phyloP scores from a whole-genome alignment of 2,113 vertebrate species.

The Ciconia maguari region DNA sequence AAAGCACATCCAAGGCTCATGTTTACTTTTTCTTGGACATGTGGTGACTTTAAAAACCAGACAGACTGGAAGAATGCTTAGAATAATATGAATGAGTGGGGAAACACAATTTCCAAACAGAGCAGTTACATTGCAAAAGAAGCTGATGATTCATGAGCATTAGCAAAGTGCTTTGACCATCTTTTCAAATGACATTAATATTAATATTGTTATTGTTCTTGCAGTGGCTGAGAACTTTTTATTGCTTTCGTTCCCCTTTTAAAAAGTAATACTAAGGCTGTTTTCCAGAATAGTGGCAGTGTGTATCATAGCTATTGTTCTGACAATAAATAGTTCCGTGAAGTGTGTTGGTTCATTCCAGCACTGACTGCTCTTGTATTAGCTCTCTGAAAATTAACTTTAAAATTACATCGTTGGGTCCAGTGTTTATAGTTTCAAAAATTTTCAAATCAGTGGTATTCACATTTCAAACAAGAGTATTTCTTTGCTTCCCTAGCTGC shows the following conservation, averaged over 20 bases:
- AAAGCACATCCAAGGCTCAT: neutral
- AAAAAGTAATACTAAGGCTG: neutral
- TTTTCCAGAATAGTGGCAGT: neutral
- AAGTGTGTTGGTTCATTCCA: neutral
- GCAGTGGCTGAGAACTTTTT: constrained; percentile 11
- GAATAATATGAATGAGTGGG: neutral
- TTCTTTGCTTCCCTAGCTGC: neutral
- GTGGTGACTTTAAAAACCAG: neutral
- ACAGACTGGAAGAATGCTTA: neutral
- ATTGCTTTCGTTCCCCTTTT: neutral
- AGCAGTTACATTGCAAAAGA: neutral
- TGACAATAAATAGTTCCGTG: neutral
- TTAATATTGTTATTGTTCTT: constrained; percentile 23
- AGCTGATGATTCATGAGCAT: neutral
- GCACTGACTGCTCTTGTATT: neutral
- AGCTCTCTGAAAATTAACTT: constrained; percentile 13
- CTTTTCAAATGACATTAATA: constrained; percentile 41
- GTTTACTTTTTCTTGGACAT: neutral
- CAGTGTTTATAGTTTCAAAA: neutral
- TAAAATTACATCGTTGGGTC: neutral
- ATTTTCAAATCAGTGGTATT: neutral
- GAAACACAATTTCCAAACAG: constrained; percentile 18
- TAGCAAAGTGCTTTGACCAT: constrained; percentile 17
- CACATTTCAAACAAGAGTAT: neutral
- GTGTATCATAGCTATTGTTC: neutral